Evolutionary conservation across 1,140 invertebrate genomes (phyloP), one percentile per base, ranked within the genome.

Genomic region (Papilio glaucus): DNA sequence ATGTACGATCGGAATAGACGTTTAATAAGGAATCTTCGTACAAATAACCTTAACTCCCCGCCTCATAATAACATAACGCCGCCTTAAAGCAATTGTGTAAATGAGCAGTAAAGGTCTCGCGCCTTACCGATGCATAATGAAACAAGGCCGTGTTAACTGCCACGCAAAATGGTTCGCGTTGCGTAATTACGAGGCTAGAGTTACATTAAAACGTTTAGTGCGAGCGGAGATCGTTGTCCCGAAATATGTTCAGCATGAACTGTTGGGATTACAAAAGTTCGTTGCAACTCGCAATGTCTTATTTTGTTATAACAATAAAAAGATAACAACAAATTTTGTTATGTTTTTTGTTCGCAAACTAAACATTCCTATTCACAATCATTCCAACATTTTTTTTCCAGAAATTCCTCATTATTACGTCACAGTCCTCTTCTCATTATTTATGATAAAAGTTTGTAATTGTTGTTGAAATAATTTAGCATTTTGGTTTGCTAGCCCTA

Each of bases 91-190:
- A 18, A 24, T 49, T 49, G 45, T 49, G 45, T 49, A 49, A 49
- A 49, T 18, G 45, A 49, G 45, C 45, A 49, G 45, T 49, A 49
- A 49, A 49, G 45, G 45, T 49, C 21, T 49, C 45, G 15, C 45
- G 45, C 45, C 45, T 49, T 49, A 15, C 18, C 45, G 21, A 49
- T 49, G 18, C 45, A 49, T 49, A 49, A 49, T 49, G 45, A 49
- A 49, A 49, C 45, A 49, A 49, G 15, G 18, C 45, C 15, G 15
- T 49, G 45, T 49, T 49, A 49, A 49, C 45, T 49, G 45, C 45
- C 45, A 49, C 45, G 18, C 45, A 49, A 49, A 49, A 49, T 42
- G 18, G 45, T 49, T 49, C 45, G 45, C 45, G 21, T 49, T 49
- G 21, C 45, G 45, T 49, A 49, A 49, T 49, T 49, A 49, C 45